Evolutionary conservation across 2,888 invertebrate species (phyloP).

Genomic region (Thera britannica): DNA sequence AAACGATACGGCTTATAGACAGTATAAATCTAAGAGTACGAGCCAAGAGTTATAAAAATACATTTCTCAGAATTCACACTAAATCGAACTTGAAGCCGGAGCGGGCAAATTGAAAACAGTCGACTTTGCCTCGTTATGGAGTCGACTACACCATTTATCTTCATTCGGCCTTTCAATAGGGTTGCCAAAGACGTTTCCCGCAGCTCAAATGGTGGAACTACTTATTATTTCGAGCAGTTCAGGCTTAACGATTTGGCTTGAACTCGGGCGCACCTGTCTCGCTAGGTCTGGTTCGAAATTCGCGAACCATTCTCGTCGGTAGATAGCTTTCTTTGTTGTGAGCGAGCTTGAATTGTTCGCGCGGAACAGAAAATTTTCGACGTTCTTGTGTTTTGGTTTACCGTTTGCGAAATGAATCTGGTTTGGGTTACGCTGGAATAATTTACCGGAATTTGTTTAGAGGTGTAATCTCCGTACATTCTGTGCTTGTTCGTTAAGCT

Average conservation of each 20-base stretch:
- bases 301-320: conserved; percentile 13
- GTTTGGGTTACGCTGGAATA: conserved; percentile 13
- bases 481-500: background rate
- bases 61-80: conserved; percentile 68
- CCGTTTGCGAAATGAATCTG: conserved; percentile 13
- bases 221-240: conserved; percentile 81
- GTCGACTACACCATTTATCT: conserved; percentile 80
- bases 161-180: conserved; percentile 81
- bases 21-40: conserved; percentile 41
- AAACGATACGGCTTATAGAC: conserved; percentile 43
- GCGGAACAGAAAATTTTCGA: conserved; percentile 22
- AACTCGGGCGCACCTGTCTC: conserved; percentile 68
- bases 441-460: conserved; percentile 8
- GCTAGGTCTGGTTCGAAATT: conserved; percentile 29
- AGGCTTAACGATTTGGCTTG: conserved; percentile 77
- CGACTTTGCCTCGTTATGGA: conserved; percentile 79
- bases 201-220: conserved; percentile 80
- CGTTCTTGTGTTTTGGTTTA: conserved; percentile 28
- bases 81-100: conserved; percentile 68
- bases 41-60: conserved; percentile 46
- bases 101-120: conserved; percentile 81
- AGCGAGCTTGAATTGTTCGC: conserved; percentile 28
- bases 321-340: conserved; percentile 37
- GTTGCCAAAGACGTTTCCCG: conserved; percentile 78
- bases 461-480: conserved; percentile 6